Percentiles rank a stretch among this genome's conserved stretches.
These are phyloP conservation scores for Melanocharis versteri DNA, from an alignment of 2,113 vertebrate genomes.

Conservation along the genomic window DNA sequence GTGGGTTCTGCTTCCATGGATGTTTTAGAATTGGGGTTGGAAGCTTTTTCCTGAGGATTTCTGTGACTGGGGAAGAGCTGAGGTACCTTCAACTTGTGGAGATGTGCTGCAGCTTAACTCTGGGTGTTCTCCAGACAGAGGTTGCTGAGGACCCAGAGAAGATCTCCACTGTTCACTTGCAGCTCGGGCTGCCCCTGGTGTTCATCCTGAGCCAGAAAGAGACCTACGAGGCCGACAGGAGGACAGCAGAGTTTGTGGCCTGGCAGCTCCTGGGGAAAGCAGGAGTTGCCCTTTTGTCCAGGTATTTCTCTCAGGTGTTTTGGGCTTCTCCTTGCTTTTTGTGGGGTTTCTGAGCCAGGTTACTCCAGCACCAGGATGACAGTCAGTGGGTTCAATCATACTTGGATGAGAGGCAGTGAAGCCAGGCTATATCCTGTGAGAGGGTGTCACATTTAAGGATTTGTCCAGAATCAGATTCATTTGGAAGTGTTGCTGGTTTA, in stretches of 20 bases:
- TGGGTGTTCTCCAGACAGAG: constrained; percentile 76
- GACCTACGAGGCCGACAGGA: constrained; percentile 80
- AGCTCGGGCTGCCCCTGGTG: constrained; percentile 85
- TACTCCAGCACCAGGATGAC: not conserved
- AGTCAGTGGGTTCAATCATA: not conserved
- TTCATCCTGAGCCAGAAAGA: constrained; percentile 85
- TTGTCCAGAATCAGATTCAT: not conserved
- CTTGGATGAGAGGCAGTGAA: not conserved
- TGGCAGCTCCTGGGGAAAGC: constrained; percentile 87
- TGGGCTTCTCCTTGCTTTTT: not conserved
- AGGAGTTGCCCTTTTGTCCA: constrained; percentile 84
- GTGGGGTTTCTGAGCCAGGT: not conserved
- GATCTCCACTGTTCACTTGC: constrained; percentile 78
- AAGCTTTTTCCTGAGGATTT: not conserved
- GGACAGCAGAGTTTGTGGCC: constrained; percentile 81
- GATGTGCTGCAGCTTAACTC: not conserved
- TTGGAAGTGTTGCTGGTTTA: not conserved
- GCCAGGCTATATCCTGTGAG: not conserved
- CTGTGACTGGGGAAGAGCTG: not conserved
- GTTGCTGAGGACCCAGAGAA: constrained; percentile 81
- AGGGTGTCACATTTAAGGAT: not conserved
- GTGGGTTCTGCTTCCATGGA: not conserved
- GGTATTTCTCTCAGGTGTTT: constrained; percentile 67
- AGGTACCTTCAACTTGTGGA: not conserved
- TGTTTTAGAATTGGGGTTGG: not conserved